These are phyloP conservation scores for Holacanthella duospinosa DNA, from an alignment of 2,888 invertebrate genomes.

Conservation along the genomic window DNA sequence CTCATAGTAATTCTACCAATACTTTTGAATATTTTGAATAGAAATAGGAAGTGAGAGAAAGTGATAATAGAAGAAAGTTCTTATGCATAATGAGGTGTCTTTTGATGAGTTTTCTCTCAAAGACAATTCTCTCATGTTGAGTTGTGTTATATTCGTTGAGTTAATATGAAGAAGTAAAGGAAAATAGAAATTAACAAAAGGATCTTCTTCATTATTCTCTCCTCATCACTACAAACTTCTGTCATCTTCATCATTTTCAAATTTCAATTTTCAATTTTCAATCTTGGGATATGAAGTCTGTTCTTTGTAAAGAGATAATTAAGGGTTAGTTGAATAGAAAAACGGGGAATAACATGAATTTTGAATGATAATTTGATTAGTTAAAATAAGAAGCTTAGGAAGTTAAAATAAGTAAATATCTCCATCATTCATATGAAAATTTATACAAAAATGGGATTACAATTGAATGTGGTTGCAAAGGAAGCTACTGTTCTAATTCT, in stretches of 20 bases:
- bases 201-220: not conserved
- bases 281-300: too few relatives aligned
- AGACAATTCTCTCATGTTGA: not conserved
- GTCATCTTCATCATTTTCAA: not conserved
- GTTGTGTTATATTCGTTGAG: not conserved
- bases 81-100: conserved; percentile 2
- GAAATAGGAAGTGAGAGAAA: not conserved
- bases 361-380: not conserved
- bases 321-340: too few relatives aligned
- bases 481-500: too few relatives aligned
- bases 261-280: too few relatives aligned
- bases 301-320: not conserved
- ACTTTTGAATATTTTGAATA: not conserved
- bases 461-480: too few relatives aligned
- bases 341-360: not conserved
- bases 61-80: conserved; percentile 3
- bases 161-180: not conserved
- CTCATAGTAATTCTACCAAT: not conserved
- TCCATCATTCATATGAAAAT: too few relatives aligned
- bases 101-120: conserved; percentile 3
- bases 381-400: too few relatives aligned
- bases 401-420: too few relatives aligned
- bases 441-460: too few relatives aligned
- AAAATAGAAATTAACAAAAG: not conserved
- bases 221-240: not conserved